Percentiles rank a stretch among this genome's conserved stretches.
Evolutionary conservation across 1,140 invertebrate genomes (phyloP).

Genomic region (Myzus persicae): DNA sequence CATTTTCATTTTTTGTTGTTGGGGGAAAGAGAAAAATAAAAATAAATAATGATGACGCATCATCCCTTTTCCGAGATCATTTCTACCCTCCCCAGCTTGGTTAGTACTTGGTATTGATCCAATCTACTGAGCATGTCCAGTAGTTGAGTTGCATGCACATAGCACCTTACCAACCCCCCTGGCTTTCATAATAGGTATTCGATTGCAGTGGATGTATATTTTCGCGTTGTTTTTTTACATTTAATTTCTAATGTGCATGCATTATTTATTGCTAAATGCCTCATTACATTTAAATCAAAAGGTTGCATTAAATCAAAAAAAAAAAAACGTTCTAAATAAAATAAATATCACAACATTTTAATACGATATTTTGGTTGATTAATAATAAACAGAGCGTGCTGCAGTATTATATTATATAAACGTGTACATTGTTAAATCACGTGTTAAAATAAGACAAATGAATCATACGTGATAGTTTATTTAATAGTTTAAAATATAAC

Average conservation of each 20-base stretch:
- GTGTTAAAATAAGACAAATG: neutral
- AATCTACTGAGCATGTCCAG: conserved; percentile 44
- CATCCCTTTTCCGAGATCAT: conserved; percentile 14
- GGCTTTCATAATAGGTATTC: neutral
- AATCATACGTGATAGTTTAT: neutral
- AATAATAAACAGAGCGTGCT: neutral
- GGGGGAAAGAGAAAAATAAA: neutral
- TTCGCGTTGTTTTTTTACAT: neutral
- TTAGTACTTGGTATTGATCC: conserved; percentile 48
- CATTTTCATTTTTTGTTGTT: neutral
- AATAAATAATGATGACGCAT: conserved; percentile 6
- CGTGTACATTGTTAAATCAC: neutral
- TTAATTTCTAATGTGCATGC: neutral
- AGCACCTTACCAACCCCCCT: neutral
- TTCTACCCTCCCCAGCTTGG: conserved; percentile 6
- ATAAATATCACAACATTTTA: neutral
- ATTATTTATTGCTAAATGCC: neutral
- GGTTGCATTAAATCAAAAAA: neutral
- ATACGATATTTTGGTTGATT: neutral
- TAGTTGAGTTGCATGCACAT: neutral
- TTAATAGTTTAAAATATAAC: neutral
- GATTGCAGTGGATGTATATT: neutral
- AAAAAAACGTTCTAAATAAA: neutral
- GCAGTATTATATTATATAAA: neutral
- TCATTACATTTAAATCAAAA: neutral